Conservation (phyloP, 1,140 invertebrate species). For the Semibalanus balanoides region DNA sequence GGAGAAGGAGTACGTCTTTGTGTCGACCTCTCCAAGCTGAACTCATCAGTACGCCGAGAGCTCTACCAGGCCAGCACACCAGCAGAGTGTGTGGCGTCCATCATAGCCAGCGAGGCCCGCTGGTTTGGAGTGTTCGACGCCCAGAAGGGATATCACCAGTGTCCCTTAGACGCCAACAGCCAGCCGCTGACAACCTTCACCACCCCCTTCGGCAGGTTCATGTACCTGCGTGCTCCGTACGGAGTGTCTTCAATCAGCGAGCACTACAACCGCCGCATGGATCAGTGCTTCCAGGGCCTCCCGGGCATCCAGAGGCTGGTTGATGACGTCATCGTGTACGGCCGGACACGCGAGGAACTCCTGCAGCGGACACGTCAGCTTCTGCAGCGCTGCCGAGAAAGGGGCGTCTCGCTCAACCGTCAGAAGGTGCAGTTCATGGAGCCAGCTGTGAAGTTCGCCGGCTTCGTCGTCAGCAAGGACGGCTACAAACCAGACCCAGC, state of each 20-base stretch:
- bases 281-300: not conserved
- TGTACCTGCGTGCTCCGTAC: not conserved
- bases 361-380: not conserved
- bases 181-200: not conserved
- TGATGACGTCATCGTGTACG: slow-evolving; percentile 10
- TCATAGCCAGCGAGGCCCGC: not conserved
- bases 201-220: not conserved
- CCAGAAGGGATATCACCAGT: not conserved
- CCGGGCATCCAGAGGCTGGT: not conserved
- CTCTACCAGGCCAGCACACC: not conserved
- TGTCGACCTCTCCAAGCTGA: not conserved
- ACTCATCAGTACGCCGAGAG: not conserved
- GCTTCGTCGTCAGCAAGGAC: slow-evolving; percentile 14
- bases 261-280: no score
- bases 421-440: slow-evolving; percentile 22
- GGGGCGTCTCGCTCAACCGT: slow-evolving; percentile 20
- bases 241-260: not conserved
- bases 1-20: not conserved
- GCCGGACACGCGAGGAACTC: slow-evolving; percentile 2
- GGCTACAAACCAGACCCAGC: slow-evolving; percentile 11
- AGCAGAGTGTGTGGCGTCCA: not conserved
- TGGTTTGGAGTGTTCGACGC: not conserved
- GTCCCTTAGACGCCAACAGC: not conserved
- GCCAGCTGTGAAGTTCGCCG: slow-evolving; percentile 22
- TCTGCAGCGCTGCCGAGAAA: slow-evolving; percentile 13